Conservation (phyloP, 2,113 vertebrate species). For the Planiliza haematocheilus region DNA sequence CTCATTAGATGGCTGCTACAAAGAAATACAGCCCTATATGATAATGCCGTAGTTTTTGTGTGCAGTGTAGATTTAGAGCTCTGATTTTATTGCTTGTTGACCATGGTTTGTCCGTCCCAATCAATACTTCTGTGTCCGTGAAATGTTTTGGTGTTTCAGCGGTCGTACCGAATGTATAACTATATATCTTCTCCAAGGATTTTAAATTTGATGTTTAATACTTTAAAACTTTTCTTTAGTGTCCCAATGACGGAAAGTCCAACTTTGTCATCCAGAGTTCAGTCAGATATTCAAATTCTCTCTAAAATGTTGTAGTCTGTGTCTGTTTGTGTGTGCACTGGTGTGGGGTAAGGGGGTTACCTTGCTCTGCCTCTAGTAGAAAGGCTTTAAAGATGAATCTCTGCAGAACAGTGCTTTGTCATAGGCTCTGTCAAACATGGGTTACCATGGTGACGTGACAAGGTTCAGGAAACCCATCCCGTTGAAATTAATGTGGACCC, state of each 20-base stretch:
- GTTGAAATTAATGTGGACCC: conserved; percentile 86
- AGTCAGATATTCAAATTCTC: neutral
- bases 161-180: neutral
- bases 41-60: conserved; percentile 58
- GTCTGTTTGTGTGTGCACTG: neutral
- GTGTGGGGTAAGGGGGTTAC: conserved; percentile 10
- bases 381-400: conserved; percentile 81
- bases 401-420: conserved; percentile 85
- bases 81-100: conserved; percentile 59
- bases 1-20: conserved; percentile 58
- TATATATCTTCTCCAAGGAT: neutral
- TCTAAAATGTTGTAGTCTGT: neutral
- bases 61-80: conserved; percentile 42
- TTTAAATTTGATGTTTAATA: neutral
- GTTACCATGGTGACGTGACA: conserved; percentile 84
- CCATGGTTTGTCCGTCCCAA: conserved; percentile 28
- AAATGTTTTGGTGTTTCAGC: conserved; percentile 37
- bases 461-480: conserved; percentile 83
- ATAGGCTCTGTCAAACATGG: conserved; percentile 84
- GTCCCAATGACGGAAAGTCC: neutral
- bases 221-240: conserved; percentile 1
- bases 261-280: neutral
- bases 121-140: conserved; percentile 23
- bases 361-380: conserved; percentile 33
- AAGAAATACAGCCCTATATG: conserved; percentile 46